Evolutionary conservation across 2,888 invertebrate genomes (phyloP).

Genomic region (Lasioglossum villosulum): DNA sequence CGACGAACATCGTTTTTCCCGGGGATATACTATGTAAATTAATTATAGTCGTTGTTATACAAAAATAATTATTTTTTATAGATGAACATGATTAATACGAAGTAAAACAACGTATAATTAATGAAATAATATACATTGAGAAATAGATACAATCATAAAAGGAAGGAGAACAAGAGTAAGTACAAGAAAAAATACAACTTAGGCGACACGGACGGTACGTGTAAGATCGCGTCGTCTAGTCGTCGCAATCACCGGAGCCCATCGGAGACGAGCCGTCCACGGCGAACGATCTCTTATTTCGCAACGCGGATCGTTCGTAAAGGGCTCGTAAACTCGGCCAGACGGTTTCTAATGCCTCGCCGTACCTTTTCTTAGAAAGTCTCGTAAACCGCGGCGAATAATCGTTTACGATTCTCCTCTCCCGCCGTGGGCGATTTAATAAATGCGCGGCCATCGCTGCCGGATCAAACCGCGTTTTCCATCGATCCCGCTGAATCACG

Average conservation of each 20-base stretch:
- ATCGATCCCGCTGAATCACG: constrained; percentile 54
- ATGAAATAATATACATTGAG: constrained; percentile 3
- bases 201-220: background rate
- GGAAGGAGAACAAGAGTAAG: too few species aligned
- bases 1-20: background rate
- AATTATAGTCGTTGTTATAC: background rate
- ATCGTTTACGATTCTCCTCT: constrained; percentile 50
- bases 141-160: background rate
- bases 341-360: constrained; percentile 49
- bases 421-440: constrained; percentile 57
- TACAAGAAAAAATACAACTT: too few species aligned
- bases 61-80: constrained; percentile 19
- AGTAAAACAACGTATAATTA: background rate
- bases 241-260: background rate
- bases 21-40: background rate
- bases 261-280: constrained; percentile 11
- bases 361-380: constrained; percentile 54
- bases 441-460: constrained; percentile 56
- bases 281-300: constrained; percentile 50
- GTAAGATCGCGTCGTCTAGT: background rate
- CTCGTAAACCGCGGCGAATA: constrained; percentile 56
- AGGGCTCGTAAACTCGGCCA: constrained; percentile 55
- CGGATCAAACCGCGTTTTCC: constrained; percentile 50
- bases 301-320: constrained; percentile 48
- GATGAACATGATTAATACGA: background rate